Base-by-base conservation (phyloP, 1,140 invertebrate genomes). In the Pantala flavescens region DNA sequence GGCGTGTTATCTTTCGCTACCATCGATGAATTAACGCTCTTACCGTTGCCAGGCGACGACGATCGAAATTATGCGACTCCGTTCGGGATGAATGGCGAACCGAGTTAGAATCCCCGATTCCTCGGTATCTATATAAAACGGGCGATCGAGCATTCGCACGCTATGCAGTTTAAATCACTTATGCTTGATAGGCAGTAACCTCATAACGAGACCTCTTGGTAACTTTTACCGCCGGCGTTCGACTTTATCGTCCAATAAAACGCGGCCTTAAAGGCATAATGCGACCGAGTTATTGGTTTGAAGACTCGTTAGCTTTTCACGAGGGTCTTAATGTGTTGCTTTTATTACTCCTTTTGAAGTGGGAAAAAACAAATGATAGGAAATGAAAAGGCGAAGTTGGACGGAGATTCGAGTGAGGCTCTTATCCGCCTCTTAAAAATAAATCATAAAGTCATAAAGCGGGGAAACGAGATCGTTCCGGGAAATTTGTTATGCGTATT, bases 171-270 rank as follows among this genome's bases (percentile, higher is more conserved):
- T 63, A 63, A 63, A 63, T 63, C 49, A 63, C 49, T 63, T 63
- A 63, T 19, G n/a, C 49, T 63, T 63, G 49, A 63, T 63, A 63
- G 49, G 49, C 49, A 7, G 5, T 63, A 63, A 63, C 49, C 49
- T 63, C 49, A 63, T 63, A 63, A 63, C 49, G n/a, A 63, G 49
- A 63, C 49, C 49, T 63, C 49, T 63, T 63, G 49, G 49, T 63
- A 63, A 63, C 49, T 63, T 63, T 63, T 63, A 63, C 49, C 49
- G 49, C 49, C 16, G 49, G n/a, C 49, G 12, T 63, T 63, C 49
- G 49, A 63, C 49, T 63, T 63, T 63, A 63, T 63, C n/a, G 49
- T 63, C 49, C 49, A 63, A 63, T 63, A 63, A 63, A 63, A 63
- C 16, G 49, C 49, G 49, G 49, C 49, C 49, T 63, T 21, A 19